Percentiles rank a stretch among this genome's conserved stretches.
Conservation (phyloP, 2,888 invertebrate genomes). For the Steinernema hermaphroditum region DNA sequence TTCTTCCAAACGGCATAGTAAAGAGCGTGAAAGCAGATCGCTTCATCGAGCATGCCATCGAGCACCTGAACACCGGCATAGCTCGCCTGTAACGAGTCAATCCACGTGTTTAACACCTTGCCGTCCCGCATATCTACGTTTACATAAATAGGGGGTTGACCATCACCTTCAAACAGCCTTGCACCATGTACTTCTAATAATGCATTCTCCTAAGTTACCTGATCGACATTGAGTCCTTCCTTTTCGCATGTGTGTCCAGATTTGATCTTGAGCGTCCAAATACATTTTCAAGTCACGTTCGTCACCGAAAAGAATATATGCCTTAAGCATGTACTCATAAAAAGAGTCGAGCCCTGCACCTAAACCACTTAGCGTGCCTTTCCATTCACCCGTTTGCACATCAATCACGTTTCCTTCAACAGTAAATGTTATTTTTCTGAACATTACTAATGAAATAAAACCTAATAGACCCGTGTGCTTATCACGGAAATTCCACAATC, state of each 20-base stretch:
- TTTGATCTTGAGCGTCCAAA: conserved; percentile 71
- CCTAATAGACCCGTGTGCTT: conserved; percentile 73
- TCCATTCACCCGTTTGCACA: conserved; percentile 74
- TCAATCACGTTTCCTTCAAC: conserved; percentile 72
- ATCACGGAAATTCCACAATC: conserved; percentile 71
- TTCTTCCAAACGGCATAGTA: conserved; percentile 74
- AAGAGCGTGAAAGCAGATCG: conserved; percentile 73
- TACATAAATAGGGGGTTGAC: conserved; percentile 73
- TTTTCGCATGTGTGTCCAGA: conserved; percentile 72
- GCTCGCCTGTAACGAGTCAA: conserved; percentile 72
- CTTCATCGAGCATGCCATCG: conserved; percentile 74
- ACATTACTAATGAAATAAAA: conserved; percentile 52
- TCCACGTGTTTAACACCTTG: conserved; percentile 72
- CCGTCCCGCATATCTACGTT: conserved; percentile 75
- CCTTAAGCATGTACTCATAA: conserved; percentile 74
- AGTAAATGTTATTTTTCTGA: not conserved
- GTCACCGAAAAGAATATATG: conserved; percentile 73
- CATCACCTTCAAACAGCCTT: conserved; percentile 67
- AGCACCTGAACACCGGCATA: conserved; percentile 70
- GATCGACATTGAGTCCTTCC: conserved; percentile 65
- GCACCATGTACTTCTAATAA: too few relatives aligned
- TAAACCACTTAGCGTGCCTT: conserved; percentile 72
- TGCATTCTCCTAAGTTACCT: too few relatives aligned
- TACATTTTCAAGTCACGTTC: conserved; percentile 71
- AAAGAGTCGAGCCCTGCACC: conserved; percentile 74